Base-by-base conservation (phyloP, 2,888 invertebrate species). In the Habroteleia sp. region DNA sequence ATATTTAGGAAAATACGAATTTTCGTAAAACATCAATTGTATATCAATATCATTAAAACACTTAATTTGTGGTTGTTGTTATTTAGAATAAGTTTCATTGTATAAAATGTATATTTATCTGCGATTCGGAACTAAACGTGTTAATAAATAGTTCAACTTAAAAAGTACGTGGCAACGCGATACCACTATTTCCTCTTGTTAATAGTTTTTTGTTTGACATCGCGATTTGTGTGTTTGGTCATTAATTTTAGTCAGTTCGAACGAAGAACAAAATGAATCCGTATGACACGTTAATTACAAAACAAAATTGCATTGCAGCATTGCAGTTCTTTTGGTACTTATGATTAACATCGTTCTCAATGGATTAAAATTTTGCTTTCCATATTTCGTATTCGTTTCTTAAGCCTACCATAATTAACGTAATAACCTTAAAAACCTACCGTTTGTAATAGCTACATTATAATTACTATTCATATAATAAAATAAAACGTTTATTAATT, bases 21-120 rank as follows among this genome's bases (percentile, higher is more conserved):
- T 75, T 75, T 71, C 71, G 33, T 66, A 17, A 65, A 84, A 78
- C 78, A 82, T 83, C 81, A 79, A 83, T 83, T 83, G 83, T 20
- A 58, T 41, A 65, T 65, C 65, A 52, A 35, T 54, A 48, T 56
- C 50, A 7, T 63, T 71, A 56, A 63, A 63, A 72, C 63, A 35
- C 42, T 56, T 7, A 72, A 72, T 72, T 63, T 58, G 41, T 50
- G 37, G 41, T 48, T 68, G 20, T 69, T 20, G 29, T n/a, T 60
- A 69, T 63, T 72, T 63, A 71, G 71, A 71, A 71, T 62, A 44
- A 62, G 46, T 71, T 62, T 69, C 10, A 52, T 60, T 48, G 62
- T 71, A 62, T 71, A 72, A 63, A 72, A 63, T 72, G 54, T 63
- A 62, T 62, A 60, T 35, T 62, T 17, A 71, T 62, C 46, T 62